phyloP scores from a whole-genome alignment of 2,888 invertebrate species.

The Dyspetes luteomarginatus region DNA sequence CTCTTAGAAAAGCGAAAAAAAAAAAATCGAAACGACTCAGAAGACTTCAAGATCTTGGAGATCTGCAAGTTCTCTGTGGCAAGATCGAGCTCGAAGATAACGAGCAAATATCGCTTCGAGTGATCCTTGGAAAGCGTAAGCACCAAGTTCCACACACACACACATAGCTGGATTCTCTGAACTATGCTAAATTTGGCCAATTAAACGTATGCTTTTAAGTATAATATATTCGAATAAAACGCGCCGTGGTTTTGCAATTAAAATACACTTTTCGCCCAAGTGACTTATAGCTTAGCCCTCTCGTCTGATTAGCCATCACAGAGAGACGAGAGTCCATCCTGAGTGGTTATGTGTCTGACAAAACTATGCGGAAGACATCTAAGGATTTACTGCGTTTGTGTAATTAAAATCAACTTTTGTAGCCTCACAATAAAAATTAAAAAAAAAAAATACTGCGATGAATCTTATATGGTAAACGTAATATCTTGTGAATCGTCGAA shows the following conservation, averaged over 20 bases:
- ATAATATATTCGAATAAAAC: constrained; percentile 3
- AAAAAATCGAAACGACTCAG: background rate
- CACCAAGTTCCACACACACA: background rate
- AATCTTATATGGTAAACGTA: too few species aligned
- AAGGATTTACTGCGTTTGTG: background rate
- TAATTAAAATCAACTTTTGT: constrained; percentile 8
- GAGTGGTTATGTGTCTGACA: background rate
- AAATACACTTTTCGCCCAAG: too few species aligned
- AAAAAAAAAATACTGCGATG: background rate
- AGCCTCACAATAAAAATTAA: background rate
- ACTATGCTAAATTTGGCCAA: constrained; percentile 36
- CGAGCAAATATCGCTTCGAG: constrained; percentile 3
- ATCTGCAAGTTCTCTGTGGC: background rate
- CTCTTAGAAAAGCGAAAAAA: background rate
- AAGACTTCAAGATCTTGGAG: constrained; percentile 27
- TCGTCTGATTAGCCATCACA: background rate
- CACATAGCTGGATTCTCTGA: constrained; percentile 3
- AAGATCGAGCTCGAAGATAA: constrained; percentile 39
- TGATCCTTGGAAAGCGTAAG: constrained; percentile 16
- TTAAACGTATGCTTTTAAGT: constrained; percentile 15
- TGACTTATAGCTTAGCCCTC: too few species aligned
- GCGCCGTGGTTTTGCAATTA: background rate
- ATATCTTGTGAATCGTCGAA: too few species aligned
- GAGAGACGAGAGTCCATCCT: too few species aligned
- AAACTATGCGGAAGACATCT: background rate